Evolutionary conservation across 2,888 invertebrate species (phyloP), one percentile per base, ranked within the genome.

Genomic region (Creontiades dilutus): DNA sequence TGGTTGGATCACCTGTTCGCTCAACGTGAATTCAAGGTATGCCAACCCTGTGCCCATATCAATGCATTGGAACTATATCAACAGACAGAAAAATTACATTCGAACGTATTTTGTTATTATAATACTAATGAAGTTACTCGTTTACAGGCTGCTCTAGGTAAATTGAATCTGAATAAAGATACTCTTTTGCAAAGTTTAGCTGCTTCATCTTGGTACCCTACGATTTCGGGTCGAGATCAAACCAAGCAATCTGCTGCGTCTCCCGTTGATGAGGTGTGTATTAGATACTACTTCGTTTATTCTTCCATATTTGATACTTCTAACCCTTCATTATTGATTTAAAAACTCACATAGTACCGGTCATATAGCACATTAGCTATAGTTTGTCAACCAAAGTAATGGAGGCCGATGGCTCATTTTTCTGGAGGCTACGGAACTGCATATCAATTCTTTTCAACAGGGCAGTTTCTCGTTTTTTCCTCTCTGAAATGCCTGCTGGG

Each of bases 1-100:
- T 97, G 97, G 97, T 94, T 95, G 48, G 93, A 94, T 0, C 94
- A 94, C 86, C 93, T 97, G 0, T 94, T 94, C 82, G 92, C 92
- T 0, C 93, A 95, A 61, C 94, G 95, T 78, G 94, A 95, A 93
- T 93, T 96, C 76, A 95, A 96, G 94, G 96, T 95, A 93, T 92
- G 90, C 46, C 57, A n/a, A 78, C 12, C 7, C 27, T 5, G 76
- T 37, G 27, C 37, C 12, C 12, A 68, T 9, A 12, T 75, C 23
- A 28, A 2, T 37, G 2, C 2, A 37, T 37, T 37, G 80, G 37
- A 80, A n/a, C 80, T 3, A 37, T 46, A 16, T 28, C n/a, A 28
- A 75, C 12, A 37, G 7, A 37, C 37, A 7, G 4, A 19, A 5
- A 75, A 75, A 75, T 52, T 14, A 52, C 11, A 16, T 11, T 52